A percentile compares a stretch with the other conserved stretches of the same genome.
Conservation (phyloP, 2,888 invertebrate genomes). For the Ceriagrion tenellum region DNA sequence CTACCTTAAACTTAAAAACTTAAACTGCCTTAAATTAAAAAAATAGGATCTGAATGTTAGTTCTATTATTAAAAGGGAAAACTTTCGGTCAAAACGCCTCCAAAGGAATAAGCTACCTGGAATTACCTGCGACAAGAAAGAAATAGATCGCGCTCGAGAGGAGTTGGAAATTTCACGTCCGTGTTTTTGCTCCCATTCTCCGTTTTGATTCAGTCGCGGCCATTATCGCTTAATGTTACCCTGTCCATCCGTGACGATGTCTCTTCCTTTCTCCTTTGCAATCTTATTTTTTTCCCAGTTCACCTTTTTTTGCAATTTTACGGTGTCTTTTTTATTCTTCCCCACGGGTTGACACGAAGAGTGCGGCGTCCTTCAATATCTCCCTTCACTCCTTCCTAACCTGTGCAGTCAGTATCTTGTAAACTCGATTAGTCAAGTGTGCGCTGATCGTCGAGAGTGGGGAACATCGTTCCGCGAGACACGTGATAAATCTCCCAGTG, state of each 20-base stretch:
- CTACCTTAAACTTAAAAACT: too few relatives aligned
- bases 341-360: neutral
- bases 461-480: neutral
- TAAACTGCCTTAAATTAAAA: too few relatives aligned
- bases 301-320: neutral
- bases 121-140: neutral
- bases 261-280: too few relatives aligned
- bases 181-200: neutral
- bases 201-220: neutral
- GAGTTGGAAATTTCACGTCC: too few relatives aligned
- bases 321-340: neutral
- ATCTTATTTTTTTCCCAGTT: neutral
- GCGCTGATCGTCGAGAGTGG: neutral
- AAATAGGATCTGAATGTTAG: too few relatives aligned
- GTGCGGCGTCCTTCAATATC: neutral
- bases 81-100: too few relatives aligned
- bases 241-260: slow-evolving; percentile 9
- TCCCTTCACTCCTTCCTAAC: neutral
- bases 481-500: neutral
- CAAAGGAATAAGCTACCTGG: neutral
- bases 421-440: neutral
- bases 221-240: neutral
- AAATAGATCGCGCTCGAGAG: neutral
- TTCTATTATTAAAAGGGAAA: too few relatives aligned
- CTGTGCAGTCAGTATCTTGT: neutral